phyloP scores from a whole-genome alignment of 2,888 invertebrate genomes.

The Arge pagana region DNA sequence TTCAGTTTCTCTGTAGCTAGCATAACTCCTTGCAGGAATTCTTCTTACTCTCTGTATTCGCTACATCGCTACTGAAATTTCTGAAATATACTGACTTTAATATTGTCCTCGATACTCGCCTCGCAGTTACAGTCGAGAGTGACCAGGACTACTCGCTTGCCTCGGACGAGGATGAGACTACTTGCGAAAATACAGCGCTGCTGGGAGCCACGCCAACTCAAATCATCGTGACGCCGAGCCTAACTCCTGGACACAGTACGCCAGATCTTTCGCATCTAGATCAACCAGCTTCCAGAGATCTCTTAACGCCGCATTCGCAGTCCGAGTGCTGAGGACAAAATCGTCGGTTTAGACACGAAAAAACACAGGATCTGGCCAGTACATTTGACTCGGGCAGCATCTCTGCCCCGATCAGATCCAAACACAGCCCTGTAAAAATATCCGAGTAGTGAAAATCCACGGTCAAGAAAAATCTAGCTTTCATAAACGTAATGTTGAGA shows the following conservation, averaged over 20 bases:
- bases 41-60: too few species aligned
- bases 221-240: slow-evolving; percentile 42
- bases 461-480: too few species aligned
- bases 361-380: too few species aligned
- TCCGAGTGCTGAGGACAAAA: slow-evolving; percentile 29
- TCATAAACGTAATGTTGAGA: too few species aligned
- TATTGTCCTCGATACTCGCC: slow-evolving; percentile 4
- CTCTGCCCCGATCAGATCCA: too few species aligned
- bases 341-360: background rate
- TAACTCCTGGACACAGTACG: slow-evolving; percentile 38
- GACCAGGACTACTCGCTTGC: slow-evolving; percentile 36
- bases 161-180: slow-evolving; percentile 53
- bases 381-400: too few species aligned
- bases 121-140: slow-evolving; percentile 40
- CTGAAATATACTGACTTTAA: background rate
- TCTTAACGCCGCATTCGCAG: slow-evolving; percentile 35
- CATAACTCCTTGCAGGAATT: too few species aligned
- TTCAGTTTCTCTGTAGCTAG: too few species aligned
- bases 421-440: too few species aligned
- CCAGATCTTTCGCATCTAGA: slow-evolving; percentile 34
- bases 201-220: slow-evolving; percentile 57
- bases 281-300: slow-evolving; percentile 32
- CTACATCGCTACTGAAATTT: background rate
- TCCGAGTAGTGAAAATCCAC: too few species aligned
- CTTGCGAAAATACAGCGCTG: slow-evolving; percentile 63